These are phyloP conservation scores for Halichoerus grypus DNA, from an alignment of 2,113 vertebrate genomes.

Conservation along the genomic window DNA sequence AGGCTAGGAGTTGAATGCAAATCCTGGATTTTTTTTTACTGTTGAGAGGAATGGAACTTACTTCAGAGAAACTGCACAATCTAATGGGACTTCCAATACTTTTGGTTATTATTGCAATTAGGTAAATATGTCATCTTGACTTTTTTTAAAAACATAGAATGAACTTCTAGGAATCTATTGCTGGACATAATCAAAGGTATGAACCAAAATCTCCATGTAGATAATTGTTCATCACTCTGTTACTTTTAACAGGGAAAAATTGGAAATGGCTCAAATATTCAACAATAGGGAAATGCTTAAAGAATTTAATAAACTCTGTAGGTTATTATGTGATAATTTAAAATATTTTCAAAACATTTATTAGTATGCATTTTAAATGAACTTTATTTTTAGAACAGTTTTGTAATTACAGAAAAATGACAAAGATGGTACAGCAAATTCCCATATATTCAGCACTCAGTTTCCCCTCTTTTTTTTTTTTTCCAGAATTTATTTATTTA, in stretches of 20 bases:
- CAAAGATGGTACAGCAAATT: not conserved
- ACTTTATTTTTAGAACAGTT: constrained; percentile 32
- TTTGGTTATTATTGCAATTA: not conserved
- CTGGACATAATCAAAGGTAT: not conserved
- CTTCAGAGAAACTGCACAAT: not conserved
- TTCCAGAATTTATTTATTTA: no score
- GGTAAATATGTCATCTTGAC: not conserved
- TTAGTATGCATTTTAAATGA: not conserved
- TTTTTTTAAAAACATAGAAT: not conserved
- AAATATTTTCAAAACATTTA: constrained; percentile 5
- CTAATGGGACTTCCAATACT: not conserved
- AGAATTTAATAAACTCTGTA: not conserved
- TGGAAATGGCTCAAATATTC: not conserved
- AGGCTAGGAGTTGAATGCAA: not conserved
- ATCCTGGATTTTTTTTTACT: not conserved
- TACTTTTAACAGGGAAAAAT: not conserved
- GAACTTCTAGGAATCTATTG: not conserved
- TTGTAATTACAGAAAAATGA: not conserved
- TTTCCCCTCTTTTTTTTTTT: not conserved
- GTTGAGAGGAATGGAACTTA: not conserved
- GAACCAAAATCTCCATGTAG: not conserved
- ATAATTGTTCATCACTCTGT: not conserved
- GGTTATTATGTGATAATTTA: not conserved
- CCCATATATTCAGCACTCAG: not conserved
- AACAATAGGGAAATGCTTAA: not conserved